These are phyloP conservation scores for Morpho helenor DNA, from an alignment of 2,888 invertebrate species.

Conservation along the genomic window DNA sequence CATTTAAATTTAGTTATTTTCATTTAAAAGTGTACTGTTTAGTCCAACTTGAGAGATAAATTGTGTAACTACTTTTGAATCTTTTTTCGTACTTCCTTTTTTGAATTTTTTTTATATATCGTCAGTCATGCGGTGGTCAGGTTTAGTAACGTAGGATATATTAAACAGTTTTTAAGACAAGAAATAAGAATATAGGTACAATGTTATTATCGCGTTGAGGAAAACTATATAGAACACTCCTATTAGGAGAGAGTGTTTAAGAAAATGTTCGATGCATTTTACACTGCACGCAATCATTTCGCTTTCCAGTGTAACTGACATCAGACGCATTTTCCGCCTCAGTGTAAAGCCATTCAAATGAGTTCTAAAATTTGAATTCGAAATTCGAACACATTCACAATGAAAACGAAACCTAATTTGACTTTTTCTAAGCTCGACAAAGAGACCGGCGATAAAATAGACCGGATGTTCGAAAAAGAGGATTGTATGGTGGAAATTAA, in stretches of 20 bases:
- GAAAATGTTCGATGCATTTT: constrained; percentile 37
- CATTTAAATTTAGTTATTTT: no score
- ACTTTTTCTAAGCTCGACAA: constrained; percentile 80
- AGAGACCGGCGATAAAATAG: constrained; percentile 79
- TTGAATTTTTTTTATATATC: no score
- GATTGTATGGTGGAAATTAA: constrained; percentile 85
- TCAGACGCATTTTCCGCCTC: constrained; percentile 28
- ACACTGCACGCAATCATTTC: constrained; percentile 48
- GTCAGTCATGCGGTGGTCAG: no score
- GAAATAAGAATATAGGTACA: no score
- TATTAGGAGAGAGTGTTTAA: constrained; percentile 43
- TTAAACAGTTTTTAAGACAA: no score
- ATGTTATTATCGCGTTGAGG: not conserved
- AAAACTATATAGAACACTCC: constrained; percentile 47
- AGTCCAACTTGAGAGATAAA: no score
- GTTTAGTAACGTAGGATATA: no score
- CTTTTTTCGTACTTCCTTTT: no score
- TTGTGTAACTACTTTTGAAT: no score
- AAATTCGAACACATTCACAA: constrained; percentile 25
- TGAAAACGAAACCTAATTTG: constrained; percentile 60
- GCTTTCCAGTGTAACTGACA: constrained; percentile 38
- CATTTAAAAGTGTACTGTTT: no score
- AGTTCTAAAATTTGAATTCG: constrained; percentile 1
- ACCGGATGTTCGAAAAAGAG: constrained; percentile 83
- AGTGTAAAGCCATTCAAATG: constrained; percentile 7